phyloP scores from a whole-genome alignment of 2,113 vertebrate genomes.

The Brachypteracias leptosomus region DNA sequence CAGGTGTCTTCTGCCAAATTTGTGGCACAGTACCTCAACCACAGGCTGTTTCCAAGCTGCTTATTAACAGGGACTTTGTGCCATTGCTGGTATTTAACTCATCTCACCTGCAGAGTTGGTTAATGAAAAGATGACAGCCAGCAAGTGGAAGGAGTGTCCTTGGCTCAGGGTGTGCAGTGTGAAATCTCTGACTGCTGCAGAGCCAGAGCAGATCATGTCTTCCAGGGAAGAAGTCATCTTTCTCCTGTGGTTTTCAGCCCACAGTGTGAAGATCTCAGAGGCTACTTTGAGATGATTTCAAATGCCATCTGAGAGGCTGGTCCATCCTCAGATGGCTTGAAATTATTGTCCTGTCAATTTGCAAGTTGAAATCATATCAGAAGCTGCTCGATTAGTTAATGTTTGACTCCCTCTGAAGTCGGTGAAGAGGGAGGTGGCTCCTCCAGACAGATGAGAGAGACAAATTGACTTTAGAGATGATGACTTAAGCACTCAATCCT shows the following conservation, averaged over 20 bases:
- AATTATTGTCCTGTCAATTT: neutral
- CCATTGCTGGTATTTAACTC: neutral
- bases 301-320: neutral
- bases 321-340: neutral
- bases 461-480: neutral
- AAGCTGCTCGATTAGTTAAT: neutral
- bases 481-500: neutral
- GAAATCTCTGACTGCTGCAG: neutral
- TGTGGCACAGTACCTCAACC: neutral
- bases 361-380: neutral
- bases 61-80: neutral
- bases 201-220: neutral
- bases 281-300: neutral
- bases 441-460: neutral
- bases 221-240: neutral
- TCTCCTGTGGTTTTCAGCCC: neutral
- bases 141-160: neutral
- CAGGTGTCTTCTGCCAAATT: neutral
- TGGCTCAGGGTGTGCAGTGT: neutral
- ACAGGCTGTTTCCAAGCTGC: neutral
- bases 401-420: neutral
- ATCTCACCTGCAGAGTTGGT: neutral
- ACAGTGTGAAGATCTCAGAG: neutral
- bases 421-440: neutral
- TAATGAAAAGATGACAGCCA: neutral